Base-by-base conservation (phyloP, 2,113 vertebrate species). In the Nibea coibor region DNA sequence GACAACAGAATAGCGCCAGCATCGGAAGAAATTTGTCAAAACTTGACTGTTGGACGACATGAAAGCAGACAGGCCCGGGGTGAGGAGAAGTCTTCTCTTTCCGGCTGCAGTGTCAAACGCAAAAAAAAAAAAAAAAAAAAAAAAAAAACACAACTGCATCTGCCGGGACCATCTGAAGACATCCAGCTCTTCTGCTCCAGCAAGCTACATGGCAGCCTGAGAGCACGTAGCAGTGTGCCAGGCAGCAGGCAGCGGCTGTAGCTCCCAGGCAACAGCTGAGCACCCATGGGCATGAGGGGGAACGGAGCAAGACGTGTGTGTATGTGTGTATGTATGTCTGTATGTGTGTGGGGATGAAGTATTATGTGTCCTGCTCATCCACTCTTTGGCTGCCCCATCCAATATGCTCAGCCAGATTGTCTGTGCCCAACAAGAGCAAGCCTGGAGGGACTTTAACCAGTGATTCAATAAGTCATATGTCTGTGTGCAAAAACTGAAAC, bases 261-360 rank as follows among this genome's bases (percentile, higher is more conserved):
- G 86, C 93, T 92, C 75, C 85, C 54, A 86, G 90, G 91, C 88
- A 91, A 81, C 93, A 93, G 93, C 93, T 93, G 92, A 91, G 88
- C 85, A 89, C 93, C 82, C 84, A 68, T 83, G 87, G 81, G 87
- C 78, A 88, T 89, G 78, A 22, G 79, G 71, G 63, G 77, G 67
- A 81, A 82, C 65, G 16, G 17, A 81, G 69, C 64, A 69, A 73
- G 73, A 77, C 47, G 20, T 70, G 64, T 53, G 35, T 31, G n/a
- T 73, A 53, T 57, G 22, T 26, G n/a, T 42, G 53, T 35, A 8
- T 35, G 35, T 8, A 4, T 31, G 28, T 31, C 4, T 31, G 28
- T 31, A 35, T 66, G 63, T 62, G 31, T 42, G 19, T 8, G 69
- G 35, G 54, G 74, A 42, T 69, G 68, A 75, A 79, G 78, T 82